Conservation (phyloP, 2,797 vertebrate genomes). For the Sebastes aleutianus region DNA sequence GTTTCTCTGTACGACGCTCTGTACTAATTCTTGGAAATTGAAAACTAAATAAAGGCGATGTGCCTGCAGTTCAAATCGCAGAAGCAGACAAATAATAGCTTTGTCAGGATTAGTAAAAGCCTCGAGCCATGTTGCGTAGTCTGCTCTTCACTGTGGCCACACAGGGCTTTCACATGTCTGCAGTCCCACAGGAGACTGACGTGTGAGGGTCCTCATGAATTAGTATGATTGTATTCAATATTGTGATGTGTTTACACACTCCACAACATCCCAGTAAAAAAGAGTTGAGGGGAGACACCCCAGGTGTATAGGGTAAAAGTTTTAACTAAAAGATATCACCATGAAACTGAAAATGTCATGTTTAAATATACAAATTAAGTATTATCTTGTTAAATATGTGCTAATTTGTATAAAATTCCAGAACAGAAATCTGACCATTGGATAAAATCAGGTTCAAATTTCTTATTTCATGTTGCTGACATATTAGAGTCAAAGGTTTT, state of each 20-base stretch:
- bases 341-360: too few species aligned
- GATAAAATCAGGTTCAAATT: too few species aligned
- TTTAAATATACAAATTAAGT: too few species aligned
- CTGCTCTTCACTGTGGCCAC: conserved; percentile 49
- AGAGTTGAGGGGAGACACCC: too few species aligned
- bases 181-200: conserved; percentile 19
- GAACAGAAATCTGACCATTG: too few species aligned
- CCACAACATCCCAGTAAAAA: too few species aligned
- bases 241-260: not conserved
- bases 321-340: too few species aligned
- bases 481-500: too few species aligned
- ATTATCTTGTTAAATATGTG: too few species aligned
- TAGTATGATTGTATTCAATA: not conserved
- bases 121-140: conserved; percentile 42
- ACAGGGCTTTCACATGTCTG: conserved; percentile 23
- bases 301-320: too few species aligned
- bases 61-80: conserved; percentile 56
- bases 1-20: conserved; percentile 59
- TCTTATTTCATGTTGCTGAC: too few species aligned
- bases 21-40: conserved; percentile 75
- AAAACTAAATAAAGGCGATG: conserved; percentile 67
- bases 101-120: conserved; percentile 63
- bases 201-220: not conserved
- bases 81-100: conserved; percentile 67
- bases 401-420: too few species aligned